Percentiles rank a stretch among this genome's conserved stretches.
Evolutionary conservation across 2,888 invertebrate species (phyloP).

Genomic region (Limnephilus marmoratus): DNA sequence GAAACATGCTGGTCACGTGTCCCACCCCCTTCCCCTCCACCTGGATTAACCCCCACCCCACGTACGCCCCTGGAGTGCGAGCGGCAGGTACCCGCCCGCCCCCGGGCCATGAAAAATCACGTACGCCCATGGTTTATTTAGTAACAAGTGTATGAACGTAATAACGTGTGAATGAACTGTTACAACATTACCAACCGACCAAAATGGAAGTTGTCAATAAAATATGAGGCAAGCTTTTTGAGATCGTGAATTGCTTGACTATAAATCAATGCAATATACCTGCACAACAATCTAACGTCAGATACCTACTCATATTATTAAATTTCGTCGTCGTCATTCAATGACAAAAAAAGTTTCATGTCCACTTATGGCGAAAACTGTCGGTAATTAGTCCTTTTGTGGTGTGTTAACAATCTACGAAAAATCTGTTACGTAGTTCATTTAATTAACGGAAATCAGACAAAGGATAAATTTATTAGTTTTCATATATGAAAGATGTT

Average conservation of each 20-base stretch:
- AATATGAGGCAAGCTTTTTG: not conserved
- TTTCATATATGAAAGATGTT: not conserved
- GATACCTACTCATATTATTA: not conserved
- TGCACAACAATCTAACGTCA: not conserved
- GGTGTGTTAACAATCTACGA: not conserved
- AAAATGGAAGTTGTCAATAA: not conserved
- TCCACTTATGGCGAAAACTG: not conserved
- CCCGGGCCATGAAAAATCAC: not conserved
- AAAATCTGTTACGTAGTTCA: not conserved
- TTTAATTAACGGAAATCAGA: not conserved
- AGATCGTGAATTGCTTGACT: not conserved
- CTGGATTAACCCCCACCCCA: conserved; percentile 69
- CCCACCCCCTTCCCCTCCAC: conserved; percentile 74
- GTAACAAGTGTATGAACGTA: conserved; percentile 31
- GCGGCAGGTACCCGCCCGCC: conserved; percentile 38
- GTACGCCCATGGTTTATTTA: conserved; percentile 45
- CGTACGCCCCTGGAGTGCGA: conserved; percentile 60
- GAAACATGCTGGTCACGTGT: conserved; percentile 78
- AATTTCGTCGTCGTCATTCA: not conserved
- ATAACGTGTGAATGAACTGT: conserved; percentile 36
- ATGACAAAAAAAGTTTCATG: not conserved
- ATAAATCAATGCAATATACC: not conserved
- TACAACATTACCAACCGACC: not conserved
- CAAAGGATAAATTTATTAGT: not conserved
- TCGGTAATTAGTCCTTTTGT: not conserved